Base-by-base conservation (phyloP, 2,113 vertebrate genomes). In the Dicrurus megarhynchus region DNA sequence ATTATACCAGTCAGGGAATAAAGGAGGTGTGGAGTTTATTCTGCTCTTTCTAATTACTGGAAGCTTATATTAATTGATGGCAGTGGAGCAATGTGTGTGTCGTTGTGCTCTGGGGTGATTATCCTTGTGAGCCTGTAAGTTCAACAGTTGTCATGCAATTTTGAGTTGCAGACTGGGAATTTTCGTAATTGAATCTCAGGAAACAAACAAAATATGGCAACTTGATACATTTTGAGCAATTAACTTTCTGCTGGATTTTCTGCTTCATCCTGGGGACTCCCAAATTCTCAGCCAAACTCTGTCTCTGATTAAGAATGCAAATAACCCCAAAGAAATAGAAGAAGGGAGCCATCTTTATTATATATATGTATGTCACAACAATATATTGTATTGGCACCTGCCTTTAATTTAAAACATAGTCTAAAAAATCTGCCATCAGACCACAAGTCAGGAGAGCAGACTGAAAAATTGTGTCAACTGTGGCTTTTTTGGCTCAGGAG, bases 181-280 rank as follows among this genome's bases (percentile, higher is more conserved):
- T 94, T 94, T 95, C 0, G 33, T 97, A 94, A 91, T 80, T 95
- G 50, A 90, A 67, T 90, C 93, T 90, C 83, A 81, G 64, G 56
- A 97, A 96, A 97, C 95, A 96, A 96, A 96, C 95, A 97, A 97
- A 96, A 95, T 94, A 95, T 93, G 93, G 92, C 76, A 96, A 89
- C 88, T 92, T 92, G 88, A 91, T 96, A 84, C 26, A 96, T 89
- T 95, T 91, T 52, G 89, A 89, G 71, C 79, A 96, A 93, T 93
- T 95, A 93, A 93, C 81, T 95, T 95, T 93, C 75, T 90, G 28
- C 68, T 87, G 81, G 81, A 91, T 84, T 90, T 94, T 97, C 73
- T 87, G 39, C 73, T 95, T 84, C 32, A 47, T 96, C 20, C 47
- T 71, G 27, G 84, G 89, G 65, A 90, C 92, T 95, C 84, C 94